Evolutionary conservation across 1,140 invertebrate genomes (phyloP), one percentile per base, ranked within the genome.

Genomic region (Drosophila erecta): DNA sequence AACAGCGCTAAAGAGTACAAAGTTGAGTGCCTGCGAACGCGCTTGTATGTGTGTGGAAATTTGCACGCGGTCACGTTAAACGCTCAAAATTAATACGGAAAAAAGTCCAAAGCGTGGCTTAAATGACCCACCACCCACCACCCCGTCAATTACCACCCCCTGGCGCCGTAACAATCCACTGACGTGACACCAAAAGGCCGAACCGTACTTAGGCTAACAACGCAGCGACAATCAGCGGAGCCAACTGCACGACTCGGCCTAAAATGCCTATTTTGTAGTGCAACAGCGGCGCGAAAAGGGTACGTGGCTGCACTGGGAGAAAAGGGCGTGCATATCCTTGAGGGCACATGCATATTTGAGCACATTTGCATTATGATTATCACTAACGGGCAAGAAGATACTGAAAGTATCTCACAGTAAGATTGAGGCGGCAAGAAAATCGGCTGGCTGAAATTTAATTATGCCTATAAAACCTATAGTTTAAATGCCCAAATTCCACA

Each of bases 1-100:
- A 85, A 85, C 55, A 85, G 76, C 69, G 81, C 81, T 85, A 85
- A 85, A 85, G 81, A 85, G 81, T 85, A 85, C 81, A 85, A 85
- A 85, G 76, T 86, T 60, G 77, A 40, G 33, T 60, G 60, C 38
- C 33, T 30, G 30, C 2, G 50, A 40, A 49, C 37, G 53, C 50
- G 37, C 10, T 24, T 24, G 17, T 51, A 12, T 37, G 22, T 69
- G 17, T 46, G 44, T 50, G 43, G 40, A 80, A 73, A 77, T 65
- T 81, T 80, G 72, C 81, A 84, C 77, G 62, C 73, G 56, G 64
- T 76, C 76, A 84, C 71, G 76, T 81, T 83, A 83, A 83, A 83
- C 76, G 80, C 71, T 84, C 27, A 12, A 76, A 83, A 83, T 83
- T 79, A 76, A 79, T 75, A 75, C 1, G 37, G 37, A 61, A 44